Evolutionary conservation across 2,888 invertebrate genomes (phyloP), one percentile per base, ranked within the genome.

Genomic region (Epirrhoe tristata): DNA sequence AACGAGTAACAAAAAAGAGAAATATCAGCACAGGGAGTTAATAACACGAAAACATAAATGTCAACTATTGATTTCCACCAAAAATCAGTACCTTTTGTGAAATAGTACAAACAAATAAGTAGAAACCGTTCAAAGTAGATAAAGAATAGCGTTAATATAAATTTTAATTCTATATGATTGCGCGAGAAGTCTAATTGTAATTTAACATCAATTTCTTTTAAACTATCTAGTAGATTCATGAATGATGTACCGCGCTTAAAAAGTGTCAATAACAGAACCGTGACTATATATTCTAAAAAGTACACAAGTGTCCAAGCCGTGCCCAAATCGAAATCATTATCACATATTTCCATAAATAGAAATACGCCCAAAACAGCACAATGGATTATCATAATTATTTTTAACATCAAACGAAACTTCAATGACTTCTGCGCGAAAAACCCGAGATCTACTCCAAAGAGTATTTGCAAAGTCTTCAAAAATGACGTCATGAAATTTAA

Each of bases 1-100:
- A 39, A 51, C 7, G 50, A 5, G 16, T 51, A 62, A 43, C 43
- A 53, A 1, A 52, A 10, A n/a, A 51, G 58, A 48, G 12, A 48
- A 0, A 48, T 7, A 16, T 48, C 48, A 7, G 16, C 0, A 14
- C 14, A 16, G 14, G 48, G 5, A 7, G 6, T 48, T 6, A 48
- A 7, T 6, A 48, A 48, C 7, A 16, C 6, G 6, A 48, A 48
- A 0, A 6, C 7, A 6, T 6, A 36, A 8, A 8, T 2, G 36
- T 7, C 36, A 7, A 7, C 5, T 10, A 12, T 12, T 10, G 39
- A 43, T 12, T 6, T 5, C 12, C 12, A 10, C 3, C 12, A 12
- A 43, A 12, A 43, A 5, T 7, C 14, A 6, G 6, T 14, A 48
- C 6, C 0, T 14, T 1, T 24, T 24, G 24, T 24, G 1, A 24